These are phyloP conservation scores for Chrysaora quinquecirrha DNA, from an alignment of 30 jellyfish, hydroid and myxozoan genomes.

Conservation along the genomic window DNA sequence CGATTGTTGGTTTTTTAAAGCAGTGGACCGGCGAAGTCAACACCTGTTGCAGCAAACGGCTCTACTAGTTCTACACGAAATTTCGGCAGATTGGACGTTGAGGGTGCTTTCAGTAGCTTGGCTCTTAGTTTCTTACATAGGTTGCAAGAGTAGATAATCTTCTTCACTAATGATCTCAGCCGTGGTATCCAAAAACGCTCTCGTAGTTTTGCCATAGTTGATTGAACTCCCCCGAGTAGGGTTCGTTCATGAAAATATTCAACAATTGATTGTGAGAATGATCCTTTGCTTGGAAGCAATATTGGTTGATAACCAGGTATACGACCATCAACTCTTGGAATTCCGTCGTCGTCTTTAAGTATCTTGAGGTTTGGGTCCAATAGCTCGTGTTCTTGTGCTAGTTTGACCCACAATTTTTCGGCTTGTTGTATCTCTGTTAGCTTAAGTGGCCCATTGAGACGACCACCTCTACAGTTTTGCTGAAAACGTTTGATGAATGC, in stretches of 20 bases:
- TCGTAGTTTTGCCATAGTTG: conserved; percentile 17
- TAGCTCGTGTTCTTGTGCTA: not conserved
- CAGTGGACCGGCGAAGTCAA: conserved; percentile 72
- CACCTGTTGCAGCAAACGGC: conserved; percentile 73
- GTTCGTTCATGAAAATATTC: not conserved
- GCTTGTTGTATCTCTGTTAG: not conserved
- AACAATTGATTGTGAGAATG: not conserved
- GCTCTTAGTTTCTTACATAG: conserved; percentile 2
- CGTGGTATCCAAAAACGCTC: conserved; percentile 26
- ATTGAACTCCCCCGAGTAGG: conserved; percentile 41
- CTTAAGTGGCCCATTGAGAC: not conserved
- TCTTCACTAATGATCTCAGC: conserved; percentile 19
- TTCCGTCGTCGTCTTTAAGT: conserved; percentile 10
- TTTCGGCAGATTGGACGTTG: conserved; percentile 29
- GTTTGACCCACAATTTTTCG: not conserved
- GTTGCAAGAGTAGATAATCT: conserved; percentile 1
- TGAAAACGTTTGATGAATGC: too few relatives aligned
- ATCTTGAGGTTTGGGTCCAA: not conserved
- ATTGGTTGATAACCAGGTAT: conserved; percentile 7
- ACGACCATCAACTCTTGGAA: not conserved
- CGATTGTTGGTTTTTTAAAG: conserved; percentile 41
- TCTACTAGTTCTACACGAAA: conserved; percentile 47
- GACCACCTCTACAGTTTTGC: too few relatives aligned
- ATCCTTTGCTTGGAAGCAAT: not conserved
- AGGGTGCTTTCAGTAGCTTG: conserved; percentile 17